Evolutionary conservation across 2,113 vertebrate genomes (phyloP), one percentile per base, ranked within the genome.

Genomic region (Callorhinus ursinus): DNA sequence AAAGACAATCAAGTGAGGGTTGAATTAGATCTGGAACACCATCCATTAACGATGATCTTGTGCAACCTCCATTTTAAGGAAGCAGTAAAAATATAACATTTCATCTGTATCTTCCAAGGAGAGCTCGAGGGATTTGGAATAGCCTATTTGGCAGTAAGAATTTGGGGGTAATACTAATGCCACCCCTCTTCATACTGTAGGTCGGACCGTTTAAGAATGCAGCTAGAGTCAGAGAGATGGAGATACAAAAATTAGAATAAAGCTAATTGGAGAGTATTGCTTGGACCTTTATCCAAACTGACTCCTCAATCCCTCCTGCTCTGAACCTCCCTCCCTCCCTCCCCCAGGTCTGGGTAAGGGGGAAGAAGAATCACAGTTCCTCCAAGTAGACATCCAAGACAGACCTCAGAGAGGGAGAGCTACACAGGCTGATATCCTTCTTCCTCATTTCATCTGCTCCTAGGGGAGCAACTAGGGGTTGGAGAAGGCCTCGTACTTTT

Each of bases 191-290:
- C 72, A 57, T 26, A 46, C 4, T 28, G 2, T 16, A 59, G 42
- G n/a, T 61, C 31, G 33, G 53, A 53, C 3, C 39, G 57, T 21
- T 91, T 88, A 81, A 95, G 26, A 49, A 95, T 92, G 63, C 12
- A 46, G 77, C 26, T 61, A 31, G n/a, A 79, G 22, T 80, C 9
- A 36, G 24, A 95, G 21, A 57, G 5, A 72, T 72, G 14, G 36
- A 72, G 26, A 90, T 92, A 26, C 6, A 61, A 89, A 53, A 81
- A 46, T 53, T 7, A 77, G 7, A 31, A n/a, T 65, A 74, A 93
- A 84, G 11, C 51, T 61, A 39, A 59, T 65, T 39, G 26, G 90
- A 81, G 63, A 65, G 90, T 90, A 93, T 28, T 15, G 11, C 85
- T 67, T 84, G 26, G 15, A 6, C 69, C 71, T 77, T 11, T 88